Base-by-base conservation (phyloP, 2,888 invertebrate species). In the Phortica magna region DNA sequence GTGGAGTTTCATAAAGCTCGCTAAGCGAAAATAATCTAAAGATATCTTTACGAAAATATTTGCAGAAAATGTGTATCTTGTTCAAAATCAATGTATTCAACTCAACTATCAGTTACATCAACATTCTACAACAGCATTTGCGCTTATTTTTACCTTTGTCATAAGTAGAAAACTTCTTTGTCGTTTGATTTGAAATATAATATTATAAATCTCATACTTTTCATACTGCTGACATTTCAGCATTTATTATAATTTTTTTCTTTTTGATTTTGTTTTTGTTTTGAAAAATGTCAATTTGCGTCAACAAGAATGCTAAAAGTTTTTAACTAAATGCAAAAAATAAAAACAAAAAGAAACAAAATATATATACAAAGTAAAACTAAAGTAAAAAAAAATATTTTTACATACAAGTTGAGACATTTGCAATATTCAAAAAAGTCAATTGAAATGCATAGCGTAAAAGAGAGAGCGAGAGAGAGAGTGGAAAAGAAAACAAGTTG, bases 211-310 rank as follows among this genome's bases (percentile, higher is more conserved):
- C 31, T 31, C 31, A 31, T 31, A 31, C 31, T 31, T 31, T 31
- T n/a, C n/a, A n/a, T n/a, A n/a, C n/a, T 31, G 31, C 2, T 31
- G 31, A 31, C 53, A 53, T n/a, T 53, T n/a, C n/a, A 53, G 10
- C n/a, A 14, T 53, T 53, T 53, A 53, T 73, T 77, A 78, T 76
- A 75, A 67, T 67, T 81, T 80, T 78, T n/a, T n/a, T n/a, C n/a
- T n/a, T n/a, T n/a, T n/a, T n/a, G n/a, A n/a, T n/a, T n/a, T 71
- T 71, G 75, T 71, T 12, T 78, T 77, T 68, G 71, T 73, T 57
- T 42, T 48, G 31, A 53, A 14, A 53, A 6, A 53, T n/a, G 53
- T 31, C 10, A 53, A 10, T 10, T 53, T 53, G 53, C 53, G 10
- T 53, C 10, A 14, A 53, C 10, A n/a, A 53, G 53, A 14, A 53